Evolutionary conservation across 2,113 vertebrate species (phyloP).

Genomic region (Cephalopholis sonnerati): DNA sequence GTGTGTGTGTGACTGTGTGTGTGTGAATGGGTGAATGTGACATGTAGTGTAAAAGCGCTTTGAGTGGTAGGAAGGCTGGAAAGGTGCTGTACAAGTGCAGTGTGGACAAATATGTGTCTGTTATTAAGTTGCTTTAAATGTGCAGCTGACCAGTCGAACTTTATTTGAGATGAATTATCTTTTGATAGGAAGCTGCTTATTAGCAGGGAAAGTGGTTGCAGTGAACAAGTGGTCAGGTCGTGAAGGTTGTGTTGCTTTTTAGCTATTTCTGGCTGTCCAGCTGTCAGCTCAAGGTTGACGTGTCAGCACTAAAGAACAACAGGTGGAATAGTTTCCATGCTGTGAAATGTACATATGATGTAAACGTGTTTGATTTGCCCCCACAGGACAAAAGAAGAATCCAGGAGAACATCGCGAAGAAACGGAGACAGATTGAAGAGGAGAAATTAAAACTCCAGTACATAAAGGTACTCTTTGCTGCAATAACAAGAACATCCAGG

Average conservation of each 20-base stretch:
- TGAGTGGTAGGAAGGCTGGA: no score
- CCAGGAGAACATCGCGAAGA: slow-evolving; percentile 94
- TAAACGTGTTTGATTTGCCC: slow-evolving; percentile 26
- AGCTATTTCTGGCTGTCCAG: slow-evolving; percentile 45
- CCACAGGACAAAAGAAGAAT: slow-evolving; percentile 95
- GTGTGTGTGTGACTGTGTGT: no score
- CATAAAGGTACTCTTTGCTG: slow-evolving; percentile 87
- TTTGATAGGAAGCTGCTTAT: not conserved
- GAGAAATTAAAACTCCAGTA: slow-evolving; percentile 96
- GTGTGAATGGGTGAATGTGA: no score
- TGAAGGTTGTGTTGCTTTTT: not conserved
- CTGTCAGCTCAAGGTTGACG: slow-evolving; percentile 53
- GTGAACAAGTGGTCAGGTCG: slow-evolving; percentile 18
- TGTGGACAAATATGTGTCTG: slow-evolving; percentile 1
- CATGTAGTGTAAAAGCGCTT: no score
- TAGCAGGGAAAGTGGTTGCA: not conserved
- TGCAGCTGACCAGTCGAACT: not conserved
- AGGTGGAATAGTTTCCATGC: slow-evolving; percentile 60
- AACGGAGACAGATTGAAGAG: slow-evolving; percentile 93
- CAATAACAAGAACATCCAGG: not conserved
- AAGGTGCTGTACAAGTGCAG: no score
- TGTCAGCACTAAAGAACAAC: slow-evolving; percentile 32
- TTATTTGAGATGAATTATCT: not conserved
- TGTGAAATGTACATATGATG: slow-evolving; percentile 18
- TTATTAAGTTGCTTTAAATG: not conserved